phyloP scores from a whole-genome alignment of 2,888 invertebrate genomes.

The Hemaris fuciformis region DNA sequence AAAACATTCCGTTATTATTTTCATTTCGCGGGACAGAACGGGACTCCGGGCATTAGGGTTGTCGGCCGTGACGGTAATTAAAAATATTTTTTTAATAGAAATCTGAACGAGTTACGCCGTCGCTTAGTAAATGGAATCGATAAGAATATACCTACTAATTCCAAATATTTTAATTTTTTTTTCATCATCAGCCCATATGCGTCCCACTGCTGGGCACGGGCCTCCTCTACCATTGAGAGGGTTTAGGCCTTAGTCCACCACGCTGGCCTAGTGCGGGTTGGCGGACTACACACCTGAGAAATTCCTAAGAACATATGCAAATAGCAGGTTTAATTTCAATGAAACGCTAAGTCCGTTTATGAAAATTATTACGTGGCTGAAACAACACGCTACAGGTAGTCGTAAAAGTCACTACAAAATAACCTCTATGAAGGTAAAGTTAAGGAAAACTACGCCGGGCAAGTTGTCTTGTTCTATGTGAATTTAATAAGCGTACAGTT shows the following conservation, averaged over 20 bases:
- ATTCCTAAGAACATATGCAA: too few species aligned
- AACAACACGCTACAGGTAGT: not conserved
- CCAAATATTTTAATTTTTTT: not conserved
- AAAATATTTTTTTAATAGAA: conserved; percentile 13
- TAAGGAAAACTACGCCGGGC: conserved; percentile 19
- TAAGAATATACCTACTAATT: not conserved
- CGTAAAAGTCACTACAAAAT: not conserved
- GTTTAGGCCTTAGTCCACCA: too few species aligned
- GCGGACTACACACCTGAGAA: too few species aligned
- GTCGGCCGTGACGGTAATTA: conserved; percentile 16
- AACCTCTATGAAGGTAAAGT: not conserved
- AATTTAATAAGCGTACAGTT: conserved; percentile 36
- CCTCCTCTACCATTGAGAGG: too few species aligned
- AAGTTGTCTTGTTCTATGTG: conserved; percentile 36
- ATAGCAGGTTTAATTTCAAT: too few species aligned
- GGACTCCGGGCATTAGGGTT: conserved; percentile 21
- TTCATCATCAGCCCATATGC: too few species aligned
- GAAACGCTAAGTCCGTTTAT: too few species aligned
- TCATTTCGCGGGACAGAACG: conserved; percentile 41
- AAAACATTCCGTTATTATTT: conserved; percentile 81
- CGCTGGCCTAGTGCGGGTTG: too few species aligned
- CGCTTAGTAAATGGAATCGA: not conserved
- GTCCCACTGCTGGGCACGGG: too few species aligned
- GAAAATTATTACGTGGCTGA: not conserved
- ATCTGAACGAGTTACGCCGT: not conserved